Evolutionary conservation across 1,140 invertebrate species (phyloP), one percentile per base, ranked within the genome.

Genomic region (Anoplolepis gracilipes): DNA sequence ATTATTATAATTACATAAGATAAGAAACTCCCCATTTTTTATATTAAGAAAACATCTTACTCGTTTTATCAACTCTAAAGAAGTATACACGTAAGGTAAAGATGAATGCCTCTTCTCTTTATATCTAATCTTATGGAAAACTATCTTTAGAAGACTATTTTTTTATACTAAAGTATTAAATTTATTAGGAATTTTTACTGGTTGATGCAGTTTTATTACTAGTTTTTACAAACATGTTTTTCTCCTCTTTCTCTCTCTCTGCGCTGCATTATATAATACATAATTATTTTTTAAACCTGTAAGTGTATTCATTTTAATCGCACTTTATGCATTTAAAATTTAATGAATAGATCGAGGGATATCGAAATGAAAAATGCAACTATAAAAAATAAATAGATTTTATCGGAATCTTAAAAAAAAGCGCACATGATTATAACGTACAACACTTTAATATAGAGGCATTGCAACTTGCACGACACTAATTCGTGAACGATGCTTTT

Each of bases 401-500:
- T 10, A 46, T 55, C 16, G n/a, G 11, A 73, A 11, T 6, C 5
- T 16, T 22, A 13, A 13, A 59, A n/a, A 59, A 19, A 3, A 13
- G 28, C 4, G 25, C 30, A 16, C 4, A 30, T 8, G 61, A 7
- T 64, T 64, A 64, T 16, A 64, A 11, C 7, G 61, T 19, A 16
- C 19, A 28, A 64, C 13, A 64, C 39, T 75, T 7, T 39, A 62
- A 36, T 25, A 16, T 13, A 10, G 72, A 13, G 19, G 36, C 8
- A n/a, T 8, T 13, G 36, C 16, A 77, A 33, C 49, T n/a, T 55
- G 13, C 22, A 2, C n/a, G n/a, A 25, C 53, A 28, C 36, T 30
- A 64, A 39, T 62, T 3, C 33, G 10, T 42, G 36, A 70, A 8
- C 25, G 78, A 81, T 72, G 59, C 30, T 81, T 49, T 39, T 19